Evolutionary conservation across 1,140 invertebrate genomes (phyloP).

Genomic region (Augochlora pura): DNA sequence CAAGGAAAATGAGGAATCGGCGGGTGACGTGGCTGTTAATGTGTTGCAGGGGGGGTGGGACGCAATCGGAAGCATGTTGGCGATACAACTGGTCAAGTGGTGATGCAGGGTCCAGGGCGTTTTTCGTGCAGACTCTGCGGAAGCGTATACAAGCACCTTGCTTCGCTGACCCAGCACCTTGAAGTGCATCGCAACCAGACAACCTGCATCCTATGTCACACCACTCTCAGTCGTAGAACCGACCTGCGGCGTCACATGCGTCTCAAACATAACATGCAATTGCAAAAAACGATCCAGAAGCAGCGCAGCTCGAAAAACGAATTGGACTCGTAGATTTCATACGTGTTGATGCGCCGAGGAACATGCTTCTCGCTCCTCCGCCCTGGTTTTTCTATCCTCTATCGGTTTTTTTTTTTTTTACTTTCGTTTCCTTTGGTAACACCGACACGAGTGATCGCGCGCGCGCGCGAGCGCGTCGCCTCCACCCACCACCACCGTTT

Average conservation of each 20-base stretch:
- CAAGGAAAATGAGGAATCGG: constrained; percentile 56
- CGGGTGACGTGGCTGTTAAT: constrained; percentile 78
- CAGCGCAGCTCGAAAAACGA: constrained; percentile 75
- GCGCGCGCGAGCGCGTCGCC: too few relatives aligned
- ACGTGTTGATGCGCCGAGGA: constrained; percentile 23
- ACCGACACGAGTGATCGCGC: too few relatives aligned
- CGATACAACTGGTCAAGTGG: constrained; percentile 79
- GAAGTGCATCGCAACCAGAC: constrained; percentile 82
- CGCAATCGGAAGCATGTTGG: constrained; percentile 80
- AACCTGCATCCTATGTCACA: constrained; percentile 80
- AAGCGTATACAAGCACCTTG: constrained; percentile 80
- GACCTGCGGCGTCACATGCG: constrained; percentile 80
- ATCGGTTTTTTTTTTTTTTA: neutral
- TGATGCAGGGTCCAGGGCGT: constrained; percentile 79
- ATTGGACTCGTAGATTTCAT: constrained; percentile 67
- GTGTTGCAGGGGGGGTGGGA: constrained; percentile 80
- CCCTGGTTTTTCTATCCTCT: neutral
- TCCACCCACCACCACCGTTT: too few relatives aligned
- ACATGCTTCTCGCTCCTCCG: constrained; percentile 49
- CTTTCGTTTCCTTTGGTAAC: too few relatives aligned
- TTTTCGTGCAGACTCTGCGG: constrained; percentile 81
- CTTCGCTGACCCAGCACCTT: constrained; percentile 81
- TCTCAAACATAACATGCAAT: constrained; percentile 80
- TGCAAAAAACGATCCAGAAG: constrained; percentile 78
- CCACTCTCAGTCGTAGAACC: constrained; percentile 81